Evolutionary conservation across 2,797 vertebrate species (phyloP).

Genomic region (Lacerta bilineata): DNA sequence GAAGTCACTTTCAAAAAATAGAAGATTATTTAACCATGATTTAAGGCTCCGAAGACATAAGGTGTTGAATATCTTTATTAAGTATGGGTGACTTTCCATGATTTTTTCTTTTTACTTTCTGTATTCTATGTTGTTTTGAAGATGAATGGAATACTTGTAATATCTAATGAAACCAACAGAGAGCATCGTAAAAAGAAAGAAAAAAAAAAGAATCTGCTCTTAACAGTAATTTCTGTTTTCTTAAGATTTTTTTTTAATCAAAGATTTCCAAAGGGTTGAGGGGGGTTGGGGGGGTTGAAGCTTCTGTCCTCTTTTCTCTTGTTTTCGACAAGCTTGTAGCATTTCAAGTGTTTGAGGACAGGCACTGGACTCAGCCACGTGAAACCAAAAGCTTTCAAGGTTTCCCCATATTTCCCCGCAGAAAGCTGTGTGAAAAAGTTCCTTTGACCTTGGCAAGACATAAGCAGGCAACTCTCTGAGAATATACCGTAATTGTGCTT

Average conservation of each 20-base stretch:
- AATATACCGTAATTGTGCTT: background rate
- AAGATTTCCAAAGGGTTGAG: background rate
- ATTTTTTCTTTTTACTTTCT: no score
- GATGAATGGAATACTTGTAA: no score
- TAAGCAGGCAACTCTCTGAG: background rate
- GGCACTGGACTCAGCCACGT: background rate
- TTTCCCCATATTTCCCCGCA: no score
- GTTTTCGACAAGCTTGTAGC: background rate
- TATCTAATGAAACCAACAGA: no score
- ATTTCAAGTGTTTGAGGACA: background rate
- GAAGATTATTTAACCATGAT: no score
- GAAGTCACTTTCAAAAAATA: no score
- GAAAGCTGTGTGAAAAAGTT: background rate
- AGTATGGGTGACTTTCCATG: no score
- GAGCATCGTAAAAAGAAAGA: no score
- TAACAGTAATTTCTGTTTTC: background rate
- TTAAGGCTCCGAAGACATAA: no score
- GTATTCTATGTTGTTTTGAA: no score
- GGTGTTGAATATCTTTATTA: no score
- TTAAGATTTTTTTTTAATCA: background rate
- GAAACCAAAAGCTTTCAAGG: background rate
- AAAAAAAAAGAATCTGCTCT: no score
- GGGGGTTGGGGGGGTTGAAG: background rate
- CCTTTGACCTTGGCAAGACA: background rate
- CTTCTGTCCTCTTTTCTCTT: background rate